Conservation (phyloP, 2,888 invertebrate genomes). For the Atethmia centrago region DNA sequence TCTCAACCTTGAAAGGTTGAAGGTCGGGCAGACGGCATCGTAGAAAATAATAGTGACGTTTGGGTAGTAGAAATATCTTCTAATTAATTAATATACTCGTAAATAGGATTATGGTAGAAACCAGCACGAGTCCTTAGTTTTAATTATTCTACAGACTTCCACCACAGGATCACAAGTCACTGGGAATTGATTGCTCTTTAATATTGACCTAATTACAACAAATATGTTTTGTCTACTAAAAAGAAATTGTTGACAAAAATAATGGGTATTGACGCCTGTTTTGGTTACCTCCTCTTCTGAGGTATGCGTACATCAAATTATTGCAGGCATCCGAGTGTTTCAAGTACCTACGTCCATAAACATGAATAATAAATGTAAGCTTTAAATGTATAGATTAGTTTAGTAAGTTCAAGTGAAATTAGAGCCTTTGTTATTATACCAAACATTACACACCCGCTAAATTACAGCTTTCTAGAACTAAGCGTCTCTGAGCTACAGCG, state of each 20-base stretch:
- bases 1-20: conserved; percentile 59
- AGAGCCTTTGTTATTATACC: too few species aligned
- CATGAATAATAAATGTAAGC: background rate
- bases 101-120: background rate
- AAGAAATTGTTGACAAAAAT: background rate
- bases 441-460: too few species aligned
- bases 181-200: background rate
- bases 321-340: background rate
- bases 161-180: background rate
- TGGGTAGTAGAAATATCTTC: background rate
- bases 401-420: too few species aligned
- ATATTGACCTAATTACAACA: background rate
- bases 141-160: too few species aligned
- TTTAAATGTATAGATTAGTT: too few species aligned
- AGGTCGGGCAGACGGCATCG: conserved; percentile 11
- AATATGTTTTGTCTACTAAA: background rate
- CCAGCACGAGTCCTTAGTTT: background rate
- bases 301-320: background rate
- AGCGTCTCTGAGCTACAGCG: too few species aligned
- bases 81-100: background rate
- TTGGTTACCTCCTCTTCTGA: background rate
- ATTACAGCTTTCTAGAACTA: too few species aligned
- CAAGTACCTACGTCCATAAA: background rate
- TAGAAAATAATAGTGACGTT: background rate
- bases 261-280: background rate